Evolutionary conservation across 2,888 invertebrate genomes (phyloP).

Genomic region (Stenolophus ochropezus): DNA sequence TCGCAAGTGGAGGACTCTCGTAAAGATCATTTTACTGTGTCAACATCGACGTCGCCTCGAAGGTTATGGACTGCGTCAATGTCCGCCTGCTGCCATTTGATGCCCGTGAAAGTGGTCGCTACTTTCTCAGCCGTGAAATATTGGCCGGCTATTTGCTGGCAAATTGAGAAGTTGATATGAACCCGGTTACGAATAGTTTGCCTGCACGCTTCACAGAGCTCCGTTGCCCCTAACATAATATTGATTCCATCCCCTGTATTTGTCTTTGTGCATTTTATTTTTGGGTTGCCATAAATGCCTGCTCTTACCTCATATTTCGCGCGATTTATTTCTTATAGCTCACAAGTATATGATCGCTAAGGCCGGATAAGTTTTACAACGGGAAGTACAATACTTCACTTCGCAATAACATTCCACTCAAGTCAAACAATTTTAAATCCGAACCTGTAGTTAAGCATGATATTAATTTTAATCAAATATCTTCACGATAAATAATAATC

Average conservation of each 20-base stretch:
- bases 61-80: constrained; percentile 42
- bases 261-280: constrained; percentile 32
- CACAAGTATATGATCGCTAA: background rate
- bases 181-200: constrained; percentile 37
- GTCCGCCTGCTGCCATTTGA: constrained; percentile 37
- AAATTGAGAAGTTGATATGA: constrained; percentile 58
- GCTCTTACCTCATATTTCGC: constrained; percentile 15
- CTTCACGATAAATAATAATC: too few species aligned
- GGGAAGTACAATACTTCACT: background rate
- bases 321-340: constrained; percentile 7
- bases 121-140: constrained; percentile 45
- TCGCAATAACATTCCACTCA: background rate
- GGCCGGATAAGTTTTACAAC: background rate
- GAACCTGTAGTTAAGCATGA: too few species aligned
- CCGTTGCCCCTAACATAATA: background rate
- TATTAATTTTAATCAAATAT: too few species aligned
- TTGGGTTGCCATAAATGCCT: constrained; percentile 8
- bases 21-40: constrained; percentile 61
- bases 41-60: constrained; percentile 48
- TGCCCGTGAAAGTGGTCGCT: constrained; percentile 55
- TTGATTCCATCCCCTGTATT: constrained; percentile 11
- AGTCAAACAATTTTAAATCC: background rate
- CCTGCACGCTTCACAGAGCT: background rate
- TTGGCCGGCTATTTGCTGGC: constrained; percentile 44
- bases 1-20: constrained; percentile 56